Evolutionary conservation across 2,797 vertebrate genomes (phyloP), one percentile per base, ranked within the genome.

Genomic region (Eupleurogrammus muticus): DNA sequence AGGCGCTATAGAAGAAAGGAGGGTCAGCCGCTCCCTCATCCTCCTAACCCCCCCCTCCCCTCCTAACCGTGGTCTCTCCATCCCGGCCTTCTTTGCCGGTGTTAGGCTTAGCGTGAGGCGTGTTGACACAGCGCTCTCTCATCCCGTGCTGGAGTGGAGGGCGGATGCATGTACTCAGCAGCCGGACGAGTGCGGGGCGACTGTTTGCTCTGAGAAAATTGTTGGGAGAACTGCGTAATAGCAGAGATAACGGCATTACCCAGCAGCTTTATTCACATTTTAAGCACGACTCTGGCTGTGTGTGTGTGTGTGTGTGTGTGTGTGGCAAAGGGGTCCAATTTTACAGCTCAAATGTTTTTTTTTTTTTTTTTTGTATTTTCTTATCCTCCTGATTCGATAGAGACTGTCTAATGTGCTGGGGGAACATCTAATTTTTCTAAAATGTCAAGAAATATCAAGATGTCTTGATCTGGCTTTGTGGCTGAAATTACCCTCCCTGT

Each of bases 371-470:
- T n/a, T n/a, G n/a, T n/a, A n/a, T n/a, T n/a, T n/a, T n/a, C n/a
- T n/a, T 62, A 55, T 51, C 28, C 28, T 75, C 46, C 59, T 70
- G 63, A 71, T 60, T 75, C 11, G 12, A 73, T 17, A 42, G 51
- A 71, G 36, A 23, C 21, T 35, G 47, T 49, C 46, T 75, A 52
- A 67, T 60, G 59, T 78, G 53, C 49, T 42, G 28, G 28, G 69
- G 64, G 74, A 85, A 75, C 66, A 24, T 82, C 52, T 62, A 20
- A 62, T 84, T 81, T 72, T 28, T 23, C 71, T 72, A 54, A 91
- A 92, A 92, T 90, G 86, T 91, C 85, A 85, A 71, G 77, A 85
- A 86, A 84, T 90, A 89, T 83, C 75, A 75, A 78, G 73, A 90
- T 80, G 76, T 85, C 78, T 85, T 81, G 60, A 77, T 78, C 61